phyloP scores from a whole-genome alignment of 2,113 vertebrate genomes.

The rabbit (Oryctolagus cuniculus) region mOryCun1.1 NC_091440.1:40953001-40953500 shows the following conservation, averaged over 20 bases:
- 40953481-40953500: slow-evolving; percentile 20
- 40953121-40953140: slow-evolving; percentile 97
- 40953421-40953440: background rate
- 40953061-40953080: slow-evolving; percentile 98
- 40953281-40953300: slow-evolving; percentile 99
- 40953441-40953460: background rate
- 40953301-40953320: slow-evolving; percentile 97
- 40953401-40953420: slow-evolving; percentile 5
- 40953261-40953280: slow-evolving; percentile 99
- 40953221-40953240: slow-evolving; percentile 99
- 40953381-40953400: slow-evolving; percentile 99
- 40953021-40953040: slow-evolving; percentile 84
- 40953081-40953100: slow-evolving; percentile 98
- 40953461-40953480: background rate
- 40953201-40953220: slow-evolving; percentile 99
- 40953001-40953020: slow-evolving; percentile 89
- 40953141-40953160: slow-evolving; percentile 99
- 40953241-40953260: slow-evolving; percentile 99
- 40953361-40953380: slow-evolving; percentile 99
- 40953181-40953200: slow-evolving; percentile 99
- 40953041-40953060: slow-evolving; percentile 93
- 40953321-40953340: slow-evolving; percentile 98
- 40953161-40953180: slow-evolving; percentile 99
- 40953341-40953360: slow-evolving; percentile 99
- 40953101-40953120: slow-evolving; percentile 99